Evolutionary conservation across 2,113 vertebrate genomes (phyloP), one percentile per base, ranked within the genome.

Genomic region (Phalacrocorax brasilianus): DNA sequence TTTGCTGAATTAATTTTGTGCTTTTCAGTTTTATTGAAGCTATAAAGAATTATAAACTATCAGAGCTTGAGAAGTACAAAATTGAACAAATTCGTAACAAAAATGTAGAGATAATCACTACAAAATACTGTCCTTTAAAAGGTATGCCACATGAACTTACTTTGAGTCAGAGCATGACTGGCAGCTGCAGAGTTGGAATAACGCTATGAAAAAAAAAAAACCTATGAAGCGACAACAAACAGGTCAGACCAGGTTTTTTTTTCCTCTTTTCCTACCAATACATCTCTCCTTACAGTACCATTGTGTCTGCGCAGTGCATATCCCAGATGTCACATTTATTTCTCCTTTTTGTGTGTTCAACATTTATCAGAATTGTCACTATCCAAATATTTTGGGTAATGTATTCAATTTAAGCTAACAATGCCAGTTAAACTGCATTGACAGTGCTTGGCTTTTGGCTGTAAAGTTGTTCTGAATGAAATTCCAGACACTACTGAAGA

Each of bases 1-100:
- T 74, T 85, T 76, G 44, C 47, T 87, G 63, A 30, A 84, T 84
- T 62, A 0, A 22, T 70, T 87, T 81, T 96, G 94, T 97, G 91
- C 97, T 96, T 97, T 52, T 93, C 24, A 45, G 22, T 67, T 92
- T 33, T 89, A 89, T 40, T 44, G 40, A 85, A 91, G 68, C 33
- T 83, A 66, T 55, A 70, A 90, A 90, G 88, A 63, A 61, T 42
- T 56, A 88, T 13, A 38, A 78, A 35, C 32, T 47, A 71, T 68
- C 62, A 89, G 32, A 91, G 28, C 18, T 24, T 79, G 49, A 71
- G n/a, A 89, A 73, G n/a, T 87, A 84, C 65, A 94, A 91, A 97
- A 89, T 12, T 55, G 50, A 86, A 56, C 33, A 73, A n/a, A 72
- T 63, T 35, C 5, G 1, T 40, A 88, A 86, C 32, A 91, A 89